Base-by-base conservation (phyloP, 1,140 invertebrate genomes). In the Gonatopus flavifemur region DNA sequence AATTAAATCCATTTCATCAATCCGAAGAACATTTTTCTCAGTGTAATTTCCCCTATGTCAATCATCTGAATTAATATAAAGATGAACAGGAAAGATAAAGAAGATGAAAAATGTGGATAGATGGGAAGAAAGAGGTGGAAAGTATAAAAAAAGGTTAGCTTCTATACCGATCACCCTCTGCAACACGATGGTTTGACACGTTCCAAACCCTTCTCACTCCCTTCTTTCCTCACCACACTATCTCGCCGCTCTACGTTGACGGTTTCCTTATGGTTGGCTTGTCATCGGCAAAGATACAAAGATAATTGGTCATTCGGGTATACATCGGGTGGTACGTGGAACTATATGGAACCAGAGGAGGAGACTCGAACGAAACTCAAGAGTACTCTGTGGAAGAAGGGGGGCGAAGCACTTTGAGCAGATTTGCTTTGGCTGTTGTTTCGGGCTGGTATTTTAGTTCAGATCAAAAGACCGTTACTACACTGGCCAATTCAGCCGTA, bases 221-320 rank as follows among this genome's bases (percentile, higher is more conserved):
- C 57, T n/a, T n/a, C n/a, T n/a, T n/a, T n/a, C n/a, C n/a, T n/a
- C n/a, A n/a, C n/a, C n/a, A n/a, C n/a, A n/a, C n/a, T n/a, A n/a
- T n/a, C n/a, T n/a, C n/a, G n/a, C n/a, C n/a, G n/a, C n/a, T n/a
- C n/a, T n/a, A n/a, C 66, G 65, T 66, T 66, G 66, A 66, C 67
- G 69, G 66, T 73, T 73, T 70, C 69, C 64, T 73, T 62, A 66
- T 66, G 71, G 66, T 59, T 67, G 68, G 64, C 57, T 70, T 69
- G 64, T 69, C 70, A 77, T 75, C 55, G 74, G 70, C 57, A 77
- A 75, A 77, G 72, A 76, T 74, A 76, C 64, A 63, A 64, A 64
- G 67, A 75, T 77, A 77, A 77, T 77, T 77, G 74, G 67, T 77
- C 74, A 77, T 75, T 70, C 67, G 67, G 65, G 66, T 77, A 77